Evolutionary conservation across 2,113 vertebrate genomes (phyloP).

Genomic region (Saccopteryx leptura): DNA sequence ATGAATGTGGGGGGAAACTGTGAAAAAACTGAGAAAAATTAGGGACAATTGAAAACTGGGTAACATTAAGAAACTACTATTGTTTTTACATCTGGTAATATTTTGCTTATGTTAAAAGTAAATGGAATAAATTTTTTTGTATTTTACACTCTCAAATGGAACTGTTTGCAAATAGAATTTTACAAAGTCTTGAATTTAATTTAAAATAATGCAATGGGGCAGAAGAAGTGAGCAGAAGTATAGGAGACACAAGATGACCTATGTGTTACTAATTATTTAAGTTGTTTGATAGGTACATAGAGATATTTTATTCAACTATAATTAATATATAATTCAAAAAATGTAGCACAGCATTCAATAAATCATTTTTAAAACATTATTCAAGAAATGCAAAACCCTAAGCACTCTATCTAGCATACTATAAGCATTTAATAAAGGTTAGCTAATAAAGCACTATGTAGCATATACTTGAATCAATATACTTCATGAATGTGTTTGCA

Average conservation of each 20-base stretch:
- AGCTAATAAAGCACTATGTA: conserved; percentile 12
- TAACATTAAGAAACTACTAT: not conserved
- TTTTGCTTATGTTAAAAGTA: not conserved
- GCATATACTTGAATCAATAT: not conserved
- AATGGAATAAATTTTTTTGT: not conserved
- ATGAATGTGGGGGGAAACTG: not conserved
- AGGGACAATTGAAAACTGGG: not conserved
- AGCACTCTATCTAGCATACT: not conserved
- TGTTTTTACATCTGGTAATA: not conserved
- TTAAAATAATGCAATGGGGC: not conserved
- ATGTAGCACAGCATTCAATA: not conserved
- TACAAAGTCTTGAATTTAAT: not conserved
- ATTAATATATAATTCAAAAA: not conserved
- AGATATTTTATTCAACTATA: not conserved
- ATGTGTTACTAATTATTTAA: not conserved
- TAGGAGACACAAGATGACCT: not conserved
- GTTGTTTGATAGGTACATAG: not conserved
- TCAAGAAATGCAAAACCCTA: not conserved
- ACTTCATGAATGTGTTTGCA: not conserved
- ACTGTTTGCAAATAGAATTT: not conserved
- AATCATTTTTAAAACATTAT: not conserved
- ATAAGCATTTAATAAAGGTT: conserved; percentile 7
- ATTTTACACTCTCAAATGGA: not conserved
- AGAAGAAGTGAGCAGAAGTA: not conserved
- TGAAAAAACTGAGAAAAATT: not conserved